A percentile compares a stretch with the other conserved stretches of the same genome.
Evolutionary conservation across 2,888 invertebrate species (phyloP).

Genomic region (Orchestes rusci): DNA sequence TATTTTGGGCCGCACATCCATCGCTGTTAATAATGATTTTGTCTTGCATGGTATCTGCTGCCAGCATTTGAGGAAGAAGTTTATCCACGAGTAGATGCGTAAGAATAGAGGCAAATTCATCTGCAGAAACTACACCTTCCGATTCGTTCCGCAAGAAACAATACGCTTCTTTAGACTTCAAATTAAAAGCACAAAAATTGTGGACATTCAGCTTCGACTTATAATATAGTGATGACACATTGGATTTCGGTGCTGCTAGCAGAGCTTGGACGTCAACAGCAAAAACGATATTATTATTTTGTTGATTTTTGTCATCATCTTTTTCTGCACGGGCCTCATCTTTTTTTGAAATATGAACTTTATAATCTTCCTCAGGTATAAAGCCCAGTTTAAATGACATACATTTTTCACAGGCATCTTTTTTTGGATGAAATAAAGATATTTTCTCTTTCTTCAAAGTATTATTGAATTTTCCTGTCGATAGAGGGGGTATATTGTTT

Average conservation of each 20-base stretch:
- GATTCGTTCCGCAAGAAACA: constrained; percentile 31
- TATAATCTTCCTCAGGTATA: constrained; percentile 5
- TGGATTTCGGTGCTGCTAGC: constrained; percentile 19
- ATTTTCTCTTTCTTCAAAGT: too few relatives aligned
- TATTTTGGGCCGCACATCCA: too few relatives aligned
- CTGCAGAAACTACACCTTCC: constrained; percentile 17
- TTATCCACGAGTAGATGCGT: too few relatives aligned
- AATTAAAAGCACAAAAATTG: constrained; percentile 30
- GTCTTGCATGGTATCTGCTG: too few relatives aligned
- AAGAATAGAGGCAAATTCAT: constrained; percentile 4
- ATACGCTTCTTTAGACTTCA: constrained; percentile 23
- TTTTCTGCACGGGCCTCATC: constrained; percentile 17
- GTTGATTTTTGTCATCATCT: constrained; percentile 6
- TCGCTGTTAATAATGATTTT: too few relatives aligned
- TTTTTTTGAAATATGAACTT: constrained; percentile 12
- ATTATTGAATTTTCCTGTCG: too few relatives aligned
- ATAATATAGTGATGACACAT: constrained; percentile 25
- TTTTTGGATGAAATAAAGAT: constrained; percentile 17
- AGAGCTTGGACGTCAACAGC: constrained; percentile 26
- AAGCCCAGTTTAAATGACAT: constrained; percentile 12
- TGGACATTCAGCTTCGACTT: constrained; percentile 24
- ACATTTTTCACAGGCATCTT: constrained; percentile 21
- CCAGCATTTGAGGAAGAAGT: too few relatives aligned
- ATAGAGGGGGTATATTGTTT: too few relatives aligned
- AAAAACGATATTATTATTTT: constrained; percentile 12